These are phyloP conservation scores for Liparis tanakae DNA, from an alignment of 2,797 vertebrate species.

Conservation along the genomic window DNA sequence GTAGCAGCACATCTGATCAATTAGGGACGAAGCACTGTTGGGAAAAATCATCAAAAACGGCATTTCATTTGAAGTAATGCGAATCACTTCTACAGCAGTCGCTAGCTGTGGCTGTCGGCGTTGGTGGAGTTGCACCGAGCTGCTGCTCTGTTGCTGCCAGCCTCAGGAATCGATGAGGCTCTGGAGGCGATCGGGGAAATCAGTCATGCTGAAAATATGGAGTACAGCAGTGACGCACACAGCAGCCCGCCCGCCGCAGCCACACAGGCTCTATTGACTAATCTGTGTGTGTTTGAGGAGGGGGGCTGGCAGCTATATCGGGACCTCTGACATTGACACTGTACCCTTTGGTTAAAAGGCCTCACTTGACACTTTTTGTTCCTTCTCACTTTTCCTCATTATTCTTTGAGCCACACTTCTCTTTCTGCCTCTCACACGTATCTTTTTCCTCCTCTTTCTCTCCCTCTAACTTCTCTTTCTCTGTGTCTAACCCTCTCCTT, in stretches of 20 bases:
- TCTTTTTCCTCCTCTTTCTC: neutral
- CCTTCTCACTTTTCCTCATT: slow-evolving; percentile 14
- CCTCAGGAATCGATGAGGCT: slow-evolving; percentile 72
- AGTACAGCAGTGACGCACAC: slow-evolving; percentile 81
- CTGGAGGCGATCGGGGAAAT: slow-evolving; percentile 80
- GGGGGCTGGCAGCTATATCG: slow-evolving; percentile 60
- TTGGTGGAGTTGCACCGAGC: slow-evolving; percentile 24
- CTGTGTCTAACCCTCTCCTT: neutral
- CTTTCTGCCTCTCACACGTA: neutral
- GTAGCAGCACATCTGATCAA: neutral
- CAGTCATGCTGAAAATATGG: slow-evolving; percentile 84
- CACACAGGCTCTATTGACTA: slow-evolving; percentile 78
- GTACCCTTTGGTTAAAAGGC: slow-evolving; percentile 70
- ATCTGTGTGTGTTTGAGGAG: slow-evolving; percentile 58
- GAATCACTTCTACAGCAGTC: slow-evolving; percentile 1
- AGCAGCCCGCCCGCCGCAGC: slow-evolving; percentile 60
- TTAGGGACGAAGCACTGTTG: neutral
- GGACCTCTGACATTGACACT: slow-evolving; percentile 79
- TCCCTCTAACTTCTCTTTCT: neutral
- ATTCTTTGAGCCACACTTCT: slow-evolving; percentile 20
- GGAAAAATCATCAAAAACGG: neutral
- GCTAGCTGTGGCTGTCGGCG: slow-evolving; percentile 33
- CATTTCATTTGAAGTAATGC: neutral
- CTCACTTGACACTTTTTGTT: slow-evolving; percentile 70
- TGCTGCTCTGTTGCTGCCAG: slow-evolving; percentile 26